Evolutionary conservation across 1,140 invertebrate species (phyloP).

Genomic region (Telenomus remus): DNA sequence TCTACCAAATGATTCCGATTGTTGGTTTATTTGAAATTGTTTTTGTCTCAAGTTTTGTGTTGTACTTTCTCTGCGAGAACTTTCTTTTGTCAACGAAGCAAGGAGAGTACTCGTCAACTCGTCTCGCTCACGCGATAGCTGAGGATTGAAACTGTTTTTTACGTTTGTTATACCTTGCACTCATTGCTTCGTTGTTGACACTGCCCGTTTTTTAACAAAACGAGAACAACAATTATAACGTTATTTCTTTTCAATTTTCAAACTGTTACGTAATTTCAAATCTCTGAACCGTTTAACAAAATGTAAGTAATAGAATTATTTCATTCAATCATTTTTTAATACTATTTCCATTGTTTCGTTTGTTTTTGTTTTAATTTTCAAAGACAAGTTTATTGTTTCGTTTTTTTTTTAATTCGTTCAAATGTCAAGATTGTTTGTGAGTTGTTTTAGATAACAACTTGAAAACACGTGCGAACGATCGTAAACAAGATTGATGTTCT

Average conservation of each 20-base stretch:
- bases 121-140: background rate
- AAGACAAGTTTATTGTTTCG: slow-evolving; percentile 20
- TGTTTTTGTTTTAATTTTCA: slow-evolving; percentile 32
- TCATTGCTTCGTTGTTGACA: slow-evolving; percentile 46
- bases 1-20: background rate
- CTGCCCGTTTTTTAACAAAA: slow-evolving; percentile 22
- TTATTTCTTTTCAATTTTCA: slow-evolving; percentile 60
- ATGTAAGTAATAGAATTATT: slow-evolving; percentile 55
- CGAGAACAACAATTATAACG: slow-evolving; percentile 52
- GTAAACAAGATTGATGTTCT: slow-evolving; percentile 10
- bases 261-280: slow-evolving; percentile 60
- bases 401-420: slow-evolving; percentile 13
- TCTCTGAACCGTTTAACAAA: slow-evolving; percentile 57
- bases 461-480: slow-evolving; percentile 26
- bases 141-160: background rate
- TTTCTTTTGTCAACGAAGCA: slow-evolving; percentile 21
- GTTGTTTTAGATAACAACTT: slow-evolving; percentile 30
- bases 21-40: background rate
- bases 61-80: slow-evolving; percentile 34
- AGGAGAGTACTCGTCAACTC: background rate
- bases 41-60: background rate
- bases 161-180: background rate
- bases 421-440: slow-evolving; percentile 8
- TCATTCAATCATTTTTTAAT: slow-evolving; percentile 50
- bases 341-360: slow-evolving; percentile 39